A percentile compares a stretch with the other conserved stretches of the same genome.
Evolutionary conservation across 2,888 invertebrate genomes (phyloP).

Genomic region (Muschampia plurimacula): DNA sequence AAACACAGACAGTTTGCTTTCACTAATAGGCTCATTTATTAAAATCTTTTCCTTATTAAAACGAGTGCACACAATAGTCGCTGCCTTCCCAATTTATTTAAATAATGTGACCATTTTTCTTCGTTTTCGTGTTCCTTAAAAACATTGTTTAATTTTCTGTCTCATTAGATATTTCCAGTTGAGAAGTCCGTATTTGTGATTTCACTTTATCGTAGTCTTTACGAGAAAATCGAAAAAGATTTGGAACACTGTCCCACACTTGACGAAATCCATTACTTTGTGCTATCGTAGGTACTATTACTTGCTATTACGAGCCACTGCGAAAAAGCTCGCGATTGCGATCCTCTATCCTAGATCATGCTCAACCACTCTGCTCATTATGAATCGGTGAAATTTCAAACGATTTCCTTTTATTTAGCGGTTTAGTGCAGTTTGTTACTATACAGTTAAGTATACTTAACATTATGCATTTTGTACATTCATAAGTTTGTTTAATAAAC

Average conservation of each 20-base stretch:
- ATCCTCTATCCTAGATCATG: too few relatives aligned
- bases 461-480: too few relatives aligned
- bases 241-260: neutral
- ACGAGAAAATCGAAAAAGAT: neutral
- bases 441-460: too few relatives aligned
- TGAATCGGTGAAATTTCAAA: too few relatives aligned
- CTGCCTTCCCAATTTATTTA: conserved; percentile 27
- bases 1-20: conserved; percentile 11
- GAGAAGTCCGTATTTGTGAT: conserved; percentile 5
- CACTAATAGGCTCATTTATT: conserved; percentile 27
- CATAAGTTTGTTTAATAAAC: too few relatives aligned
- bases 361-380: too few relatives aligned
- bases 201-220: neutral
- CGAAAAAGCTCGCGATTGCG: too few relatives aligned
- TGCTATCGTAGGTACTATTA: too few relatives aligned
- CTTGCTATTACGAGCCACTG: too few relatives aligned
- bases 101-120: conserved; percentile 34
- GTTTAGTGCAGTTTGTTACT: too few relatives aligned
- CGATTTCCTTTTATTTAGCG: too few relatives aligned
- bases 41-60: conserved; percentile 35
- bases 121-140: conserved; percentile 28
- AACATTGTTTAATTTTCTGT: conserved; percentile 36
- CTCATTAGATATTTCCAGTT: conserved; percentile 29
- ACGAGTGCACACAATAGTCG: conserved; percentile 26
- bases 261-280: neutral